phyloP scores from a whole-genome alignment of 2,797 vertebrate genomes.

The Neoniphon sammara region DNA sequence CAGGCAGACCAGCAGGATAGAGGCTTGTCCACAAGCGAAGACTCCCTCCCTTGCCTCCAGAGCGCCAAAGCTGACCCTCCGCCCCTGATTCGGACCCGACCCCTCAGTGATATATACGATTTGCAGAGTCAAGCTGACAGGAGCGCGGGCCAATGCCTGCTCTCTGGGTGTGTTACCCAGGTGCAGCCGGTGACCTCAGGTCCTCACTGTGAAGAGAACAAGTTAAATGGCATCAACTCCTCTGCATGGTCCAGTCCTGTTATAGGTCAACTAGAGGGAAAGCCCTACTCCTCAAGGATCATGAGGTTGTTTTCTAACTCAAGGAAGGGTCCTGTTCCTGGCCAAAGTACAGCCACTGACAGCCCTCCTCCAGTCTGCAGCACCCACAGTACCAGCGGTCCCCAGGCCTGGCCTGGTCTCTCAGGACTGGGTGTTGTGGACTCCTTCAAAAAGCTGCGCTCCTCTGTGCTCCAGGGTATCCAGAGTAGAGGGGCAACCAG shows the following conservation, averaged over 20 bases:
- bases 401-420: conserved; percentile 88
- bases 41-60: conserved; percentile 59
- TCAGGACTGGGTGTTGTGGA: conserved; percentile 91
- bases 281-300: conserved; percentile 86
- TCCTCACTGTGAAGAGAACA: conserved; percentile 65
- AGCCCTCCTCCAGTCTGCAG: conserved; percentile 78
- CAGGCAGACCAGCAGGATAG: conserved; percentile 81
- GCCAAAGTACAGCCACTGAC: conserved; percentile 60
- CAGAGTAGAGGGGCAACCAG: conserved; percentile 83
- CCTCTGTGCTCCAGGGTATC: conserved; percentile 93
- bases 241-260: conserved; percentile 73
- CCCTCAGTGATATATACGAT: conserved; percentile 72
- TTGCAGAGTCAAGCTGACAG: conserved; percentile 60
- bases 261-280: conserved; percentile 75
- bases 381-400: conserved; percentile 59
- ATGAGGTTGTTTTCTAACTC: conserved; percentile 88
- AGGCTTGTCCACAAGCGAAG: conserved; percentile 78
- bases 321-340: conserved; percentile 75
- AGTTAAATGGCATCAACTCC: conserved; percentile 64
- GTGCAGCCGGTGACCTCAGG: conserved; percentile 65
- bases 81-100: conserved; percentile 56
- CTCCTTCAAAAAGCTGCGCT: conserved; percentile 96
- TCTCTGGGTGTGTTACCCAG: conserved; percentile 62
- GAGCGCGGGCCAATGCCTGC: conserved; percentile 59
- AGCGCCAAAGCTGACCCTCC: conserved; percentile 58